phyloP scores from a whole-genome alignment of 30 jellyfish, hydroid and myxozoan genomes.

The Clytia hemisphaerica region DNA sequence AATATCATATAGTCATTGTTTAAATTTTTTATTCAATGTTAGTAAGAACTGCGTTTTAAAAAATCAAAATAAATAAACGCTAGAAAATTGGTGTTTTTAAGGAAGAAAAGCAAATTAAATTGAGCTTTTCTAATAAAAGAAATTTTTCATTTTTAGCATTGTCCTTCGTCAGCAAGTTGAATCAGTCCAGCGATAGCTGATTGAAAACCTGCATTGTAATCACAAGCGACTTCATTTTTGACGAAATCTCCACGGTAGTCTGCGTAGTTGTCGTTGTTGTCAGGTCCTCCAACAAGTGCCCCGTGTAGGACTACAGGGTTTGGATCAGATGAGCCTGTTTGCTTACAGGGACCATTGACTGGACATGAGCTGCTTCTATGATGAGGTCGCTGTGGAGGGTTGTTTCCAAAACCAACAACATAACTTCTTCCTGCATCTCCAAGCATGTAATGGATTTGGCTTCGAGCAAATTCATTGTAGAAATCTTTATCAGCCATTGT shows the following conservation, averaged over 20 bases:
- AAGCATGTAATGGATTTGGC: slow-evolving; percentile 47
- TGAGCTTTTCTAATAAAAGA: too few relatives aligned
- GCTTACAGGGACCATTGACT: slow-evolving; percentile 34
- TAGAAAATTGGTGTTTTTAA: too few relatives aligned
- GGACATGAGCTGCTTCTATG: slow-evolving; percentile 67
- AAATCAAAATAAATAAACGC: too few relatives aligned
- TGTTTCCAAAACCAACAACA: slow-evolving; percentile 54
- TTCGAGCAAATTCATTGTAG: slow-evolving; percentile 39
- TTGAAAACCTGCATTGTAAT: slow-evolving; percentile 65
- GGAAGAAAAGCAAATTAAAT: too few relatives aligned
- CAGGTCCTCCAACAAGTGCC: slow-evolving; percentile 81
- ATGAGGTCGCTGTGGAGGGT: slow-evolving; percentile 58
- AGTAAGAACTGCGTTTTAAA: too few relatives aligned
- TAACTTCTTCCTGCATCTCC: slow-evolving; percentile 56
- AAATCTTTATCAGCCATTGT: slow-evolving; percentile 11
- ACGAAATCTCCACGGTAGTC: slow-evolving; percentile 48
- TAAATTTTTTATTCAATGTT: too few relatives aligned
- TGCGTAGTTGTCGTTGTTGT: slow-evolving; percentile 19
- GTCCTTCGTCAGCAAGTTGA: too few relatives aligned
- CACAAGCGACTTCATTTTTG: slow-evolving; percentile 61
- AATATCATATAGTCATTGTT: too few relatives aligned
- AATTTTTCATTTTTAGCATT: too few relatives aligned
- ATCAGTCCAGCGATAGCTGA: slow-evolving; percentile 64
- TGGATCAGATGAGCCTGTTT: slow-evolving; percentile 16
- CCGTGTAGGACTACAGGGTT: slow-evolving; percentile 51